A percentile compares a stretch with the other conserved stretches of the same genome.
Evolutionary conservation across 37 sponge, comb jelly and placozoan genomes (phyloP).

Genomic region (Halichondria panicea): DNA sequence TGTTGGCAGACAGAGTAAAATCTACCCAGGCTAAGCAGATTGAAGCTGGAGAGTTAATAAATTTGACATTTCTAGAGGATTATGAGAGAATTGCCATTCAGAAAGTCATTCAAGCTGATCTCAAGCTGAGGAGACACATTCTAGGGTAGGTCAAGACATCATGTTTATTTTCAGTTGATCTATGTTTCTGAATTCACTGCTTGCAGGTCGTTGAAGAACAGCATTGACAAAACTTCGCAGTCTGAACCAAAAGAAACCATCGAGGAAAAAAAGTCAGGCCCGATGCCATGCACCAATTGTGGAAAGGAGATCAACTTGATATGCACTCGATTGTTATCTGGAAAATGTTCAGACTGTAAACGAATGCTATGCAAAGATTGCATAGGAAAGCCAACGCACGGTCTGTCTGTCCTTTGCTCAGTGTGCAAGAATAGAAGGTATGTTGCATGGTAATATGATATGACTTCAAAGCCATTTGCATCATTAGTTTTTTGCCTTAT

Average conservation of each 20-base stretch:
- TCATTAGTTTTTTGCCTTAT: too few relatives aligned
- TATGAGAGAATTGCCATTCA: neutral
- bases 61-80: conserved; percentile 16
- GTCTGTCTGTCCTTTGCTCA: neutral
- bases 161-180: neutral
- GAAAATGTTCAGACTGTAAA: conserved; percentile 22
- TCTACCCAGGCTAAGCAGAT: too few relatives aligned
- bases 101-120: conserved; percentile 11
- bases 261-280: conserved; percentile 3
- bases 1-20: too few relatives aligned
- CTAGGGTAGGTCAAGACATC: neutral
- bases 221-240: neutral
- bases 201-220: conserved; percentile 3
- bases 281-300: conserved; percentile 2
- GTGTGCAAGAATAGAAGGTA: conserved; percentile 27
- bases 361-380: conserved; percentile 34
- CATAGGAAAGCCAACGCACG: neutral
- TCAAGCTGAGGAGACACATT: neutral
- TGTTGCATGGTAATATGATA: neutral
- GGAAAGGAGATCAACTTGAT: neutral
- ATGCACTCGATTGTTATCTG: neutral
- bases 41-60: too few relatives aligned
- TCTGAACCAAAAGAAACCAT: neutral
- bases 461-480: neutral
- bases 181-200: too few relatives aligned